phyloP scores from a whole-genome alignment of 1,140 invertebrate species.

The Elymnias hypermnestra region DNA sequence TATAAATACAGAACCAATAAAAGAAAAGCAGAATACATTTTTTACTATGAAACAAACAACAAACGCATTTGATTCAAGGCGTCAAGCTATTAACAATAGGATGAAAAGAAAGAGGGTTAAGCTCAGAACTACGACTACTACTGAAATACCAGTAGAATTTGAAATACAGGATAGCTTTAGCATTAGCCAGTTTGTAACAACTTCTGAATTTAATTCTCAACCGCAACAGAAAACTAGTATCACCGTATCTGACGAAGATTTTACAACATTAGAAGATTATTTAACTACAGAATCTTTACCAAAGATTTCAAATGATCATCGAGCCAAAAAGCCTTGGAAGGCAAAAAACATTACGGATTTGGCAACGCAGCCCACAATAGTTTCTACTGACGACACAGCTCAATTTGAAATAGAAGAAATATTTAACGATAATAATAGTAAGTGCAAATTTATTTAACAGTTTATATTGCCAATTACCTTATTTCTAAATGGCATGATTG shows the following conservation, averaged over 20 bases:
- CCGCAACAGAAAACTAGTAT: conserved; percentile 33
- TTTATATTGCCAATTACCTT: background rate
- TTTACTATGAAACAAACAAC: no score
- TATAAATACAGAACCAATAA: conserved; percentile 1
- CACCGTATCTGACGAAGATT: conserved; percentile 22
- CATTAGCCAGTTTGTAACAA: conserved; percentile 40
- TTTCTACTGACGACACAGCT: conserved; percentile 45
- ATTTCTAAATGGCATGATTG: no score
- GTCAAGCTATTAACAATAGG: conserved; percentile 48
- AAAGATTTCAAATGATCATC: background rate
- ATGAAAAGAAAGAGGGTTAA: conserved; percentile 48
- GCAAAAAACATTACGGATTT: conserved; percentile 3
- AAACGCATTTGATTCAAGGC: conserved; percentile 34
- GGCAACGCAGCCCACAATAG: conserved; percentile 9
- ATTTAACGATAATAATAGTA: conserved; percentile 53
- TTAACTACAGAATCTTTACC: conserved; percentile 35
- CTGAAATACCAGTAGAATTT: conserved; percentile 36
- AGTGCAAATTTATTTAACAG: conserved; percentile 22
- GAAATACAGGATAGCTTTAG: conserved; percentile 38
- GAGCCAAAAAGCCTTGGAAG: conserved; percentile 3
- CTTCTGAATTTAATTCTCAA: conserved; percentile 53
- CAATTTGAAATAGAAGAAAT: conserved; percentile 67
- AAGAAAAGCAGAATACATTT: conserved; percentile 22
- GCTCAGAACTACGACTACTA: conserved; percentile 37
- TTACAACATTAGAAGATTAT: conserved; percentile 48